These are phyloP conservation scores for Notarius quadriscutis DNA, from an alignment of 2,113 vertebrate genomes.

Conservation along the genomic window DNA sequence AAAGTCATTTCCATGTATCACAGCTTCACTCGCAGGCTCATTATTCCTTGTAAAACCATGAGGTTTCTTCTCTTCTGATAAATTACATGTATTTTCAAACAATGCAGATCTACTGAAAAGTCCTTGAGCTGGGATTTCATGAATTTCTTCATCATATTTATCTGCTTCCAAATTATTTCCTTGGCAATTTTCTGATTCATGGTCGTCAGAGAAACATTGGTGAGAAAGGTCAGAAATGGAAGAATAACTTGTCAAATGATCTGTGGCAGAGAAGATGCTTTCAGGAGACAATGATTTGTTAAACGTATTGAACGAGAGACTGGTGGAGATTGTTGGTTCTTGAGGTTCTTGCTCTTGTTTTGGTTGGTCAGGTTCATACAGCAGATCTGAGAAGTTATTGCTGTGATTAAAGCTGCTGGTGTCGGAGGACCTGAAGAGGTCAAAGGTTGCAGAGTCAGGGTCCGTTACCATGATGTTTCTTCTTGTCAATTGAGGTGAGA, in stretches of 20 bases:
- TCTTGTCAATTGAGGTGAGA: neutral
- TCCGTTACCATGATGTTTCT: neutral
- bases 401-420: neutral
- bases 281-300: neutral
- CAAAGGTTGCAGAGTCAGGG: neutral
- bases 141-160: neutral
- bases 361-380: neutral
- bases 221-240: constrained; percentile 8
- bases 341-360: neutral
- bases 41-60: neutral
- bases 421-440: constrained; percentile 7
- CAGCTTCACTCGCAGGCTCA: neutral
- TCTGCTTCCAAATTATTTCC: neutral
- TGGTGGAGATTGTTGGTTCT: neutral
- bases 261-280: neutral
- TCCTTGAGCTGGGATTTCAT: neutral
- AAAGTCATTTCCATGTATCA: neutral
- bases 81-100: neutral
- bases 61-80: neutral
- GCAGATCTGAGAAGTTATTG: neutral
- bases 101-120: neutral
- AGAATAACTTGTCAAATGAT: neutral
- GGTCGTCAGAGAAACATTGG: neutral
- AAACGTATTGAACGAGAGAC: neutral
- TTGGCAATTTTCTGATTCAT: neutral